Evolutionary conservation across 2,888 invertebrate species (phyloP).

Genomic region (Acanthoscelides obtectus): DNA sequence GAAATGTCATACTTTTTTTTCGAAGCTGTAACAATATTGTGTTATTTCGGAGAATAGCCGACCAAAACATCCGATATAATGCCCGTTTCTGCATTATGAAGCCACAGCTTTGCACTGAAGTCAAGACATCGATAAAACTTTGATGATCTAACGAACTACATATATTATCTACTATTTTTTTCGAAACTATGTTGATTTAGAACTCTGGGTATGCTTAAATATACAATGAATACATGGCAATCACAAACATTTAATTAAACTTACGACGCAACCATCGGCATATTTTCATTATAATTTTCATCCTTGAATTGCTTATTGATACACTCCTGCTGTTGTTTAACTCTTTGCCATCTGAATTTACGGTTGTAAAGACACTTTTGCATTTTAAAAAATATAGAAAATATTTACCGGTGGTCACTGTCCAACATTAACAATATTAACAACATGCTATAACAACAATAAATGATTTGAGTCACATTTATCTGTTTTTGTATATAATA

Average conservation of each 20-base stretch:
- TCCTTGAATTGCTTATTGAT: not conserved
- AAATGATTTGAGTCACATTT: conserved; percentile 43
- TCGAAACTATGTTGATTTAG: conserved; percentile 10
- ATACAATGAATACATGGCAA: conserved; percentile 33
- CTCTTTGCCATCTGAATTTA: no score
- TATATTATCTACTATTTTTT: not conserved
- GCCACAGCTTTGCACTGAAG: not conserved
- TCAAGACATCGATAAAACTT: not conserved
- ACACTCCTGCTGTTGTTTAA: no score
- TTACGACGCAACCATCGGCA: not conserved
- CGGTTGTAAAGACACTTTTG: no score
- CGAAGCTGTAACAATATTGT: no score
- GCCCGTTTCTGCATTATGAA: not conserved
- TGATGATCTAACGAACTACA: not conserved
- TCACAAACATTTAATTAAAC: conserved; percentile 42
- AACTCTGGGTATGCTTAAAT: not conserved
- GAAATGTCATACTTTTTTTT: not conserved
- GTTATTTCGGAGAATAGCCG: not conserved
- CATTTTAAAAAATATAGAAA: no score
- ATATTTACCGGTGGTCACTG: conserved; percentile 20
- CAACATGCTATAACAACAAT: conserved; percentile 50
- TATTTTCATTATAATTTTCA: not conserved
- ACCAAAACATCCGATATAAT: not conserved
- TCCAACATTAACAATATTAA: conserved; percentile 50
- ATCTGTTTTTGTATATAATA: conserved; percentile 35